These are phyloP conservation scores for Moxostoma hubbsi DNA, from an alignment of 2,797 vertebrate genomes.

Conservation along the genomic window DNA sequence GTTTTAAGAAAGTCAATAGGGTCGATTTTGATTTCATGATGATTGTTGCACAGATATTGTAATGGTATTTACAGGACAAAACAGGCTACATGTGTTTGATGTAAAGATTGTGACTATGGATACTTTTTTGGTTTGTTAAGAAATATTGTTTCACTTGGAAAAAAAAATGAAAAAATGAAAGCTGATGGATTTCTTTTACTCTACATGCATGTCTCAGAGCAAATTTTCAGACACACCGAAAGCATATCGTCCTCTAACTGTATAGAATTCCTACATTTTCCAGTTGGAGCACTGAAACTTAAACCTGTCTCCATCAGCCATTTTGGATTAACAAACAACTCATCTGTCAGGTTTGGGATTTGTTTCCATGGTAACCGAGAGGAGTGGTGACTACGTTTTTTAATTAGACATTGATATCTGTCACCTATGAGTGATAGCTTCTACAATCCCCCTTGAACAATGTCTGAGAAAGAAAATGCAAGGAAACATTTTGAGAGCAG, in stretches of 20 bases:
- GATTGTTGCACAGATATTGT: constrained; percentile 64
- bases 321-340: constrained; percentile 51
- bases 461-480: constrained; percentile 17
- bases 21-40: not conserved
- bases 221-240: constrained; percentile 62
- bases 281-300: constrained; percentile 50
- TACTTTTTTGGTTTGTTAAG: constrained; percentile 65
- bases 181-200: constrained; percentile 66
- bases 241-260: constrained; percentile 54
- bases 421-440: constrained; percentile 52
- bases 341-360: constrained; percentile 40
- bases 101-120: constrained; percentile 68
- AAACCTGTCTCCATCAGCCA: constrained; percentile 53
- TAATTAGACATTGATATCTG: constrained; percentile 46
- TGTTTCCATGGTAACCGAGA: constrained; percentile 64
- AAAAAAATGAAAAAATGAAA: constrained; percentile 53
- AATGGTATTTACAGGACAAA: constrained; percentile 64
- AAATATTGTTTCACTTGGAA: constrained; percentile 69
- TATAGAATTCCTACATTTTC: constrained; percentile 61
- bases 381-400: constrained; percentile 33
- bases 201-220: constrained; percentile 42
- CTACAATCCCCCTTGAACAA: constrained; percentile 33
- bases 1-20: not conserved
- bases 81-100: constrained; percentile 52
- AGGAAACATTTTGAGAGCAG: too few relatives aligned